Evolutionary conservation across 1,140 invertebrate genomes (phyloP).

Genomic region (Diachasmimorpha longicaudata): DNA sequence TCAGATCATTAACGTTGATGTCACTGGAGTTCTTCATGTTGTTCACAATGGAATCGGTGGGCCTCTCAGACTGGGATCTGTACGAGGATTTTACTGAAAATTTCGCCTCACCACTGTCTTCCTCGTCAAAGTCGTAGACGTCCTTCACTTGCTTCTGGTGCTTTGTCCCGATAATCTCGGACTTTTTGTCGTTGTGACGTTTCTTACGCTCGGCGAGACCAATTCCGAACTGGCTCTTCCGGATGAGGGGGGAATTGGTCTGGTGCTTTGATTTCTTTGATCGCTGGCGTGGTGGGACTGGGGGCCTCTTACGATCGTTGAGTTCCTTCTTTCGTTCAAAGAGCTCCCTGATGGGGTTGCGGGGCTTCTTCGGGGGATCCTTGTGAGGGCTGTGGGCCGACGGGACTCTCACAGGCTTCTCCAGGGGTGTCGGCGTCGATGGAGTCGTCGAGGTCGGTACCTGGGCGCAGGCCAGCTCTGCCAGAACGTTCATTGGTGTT

Average conservation of each 20-base stretch:
- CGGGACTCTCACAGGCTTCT: conserved; percentile 11
- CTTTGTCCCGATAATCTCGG: not conserved
- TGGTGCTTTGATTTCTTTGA: conserved; percentile 47
- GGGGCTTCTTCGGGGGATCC: conserved; percentile 42
- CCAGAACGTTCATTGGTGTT: conserved; percentile 59
- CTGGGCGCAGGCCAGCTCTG: conserved; percentile 57
- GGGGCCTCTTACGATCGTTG: conserved; percentile 46
- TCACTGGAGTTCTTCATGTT: not conserved
- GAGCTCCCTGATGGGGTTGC: conserved; percentile 57
- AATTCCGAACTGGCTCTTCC: conserved; percentile 40
- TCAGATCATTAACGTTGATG: conserved; percentile 33
- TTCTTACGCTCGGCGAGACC: conserved; percentile 54
- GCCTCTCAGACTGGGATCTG: conserved; percentile 44
- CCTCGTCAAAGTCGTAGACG: conserved; percentile 59
- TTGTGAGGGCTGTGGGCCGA: conserved; percentile 13
- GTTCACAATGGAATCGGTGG: conserved; percentile 16
- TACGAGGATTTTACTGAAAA: conserved; percentile 49
- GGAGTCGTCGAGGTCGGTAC: conserved; percentile 47
- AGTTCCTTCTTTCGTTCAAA: conserved; percentile 59
- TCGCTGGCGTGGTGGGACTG: conserved; percentile 28
- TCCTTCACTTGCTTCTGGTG: conserved; percentile 45
- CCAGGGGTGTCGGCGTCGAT: conserved; percentile 19
- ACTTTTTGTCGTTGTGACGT: conserved; percentile 40
- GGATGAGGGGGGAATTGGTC: conserved; percentile 49
- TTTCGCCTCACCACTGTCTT: conserved; percentile 46